Evolutionary conservation across 2,113 vertebrate species (phyloP), one percentile per base, ranked within the genome.

Genomic region (Nematolebias whitei): DNA sequence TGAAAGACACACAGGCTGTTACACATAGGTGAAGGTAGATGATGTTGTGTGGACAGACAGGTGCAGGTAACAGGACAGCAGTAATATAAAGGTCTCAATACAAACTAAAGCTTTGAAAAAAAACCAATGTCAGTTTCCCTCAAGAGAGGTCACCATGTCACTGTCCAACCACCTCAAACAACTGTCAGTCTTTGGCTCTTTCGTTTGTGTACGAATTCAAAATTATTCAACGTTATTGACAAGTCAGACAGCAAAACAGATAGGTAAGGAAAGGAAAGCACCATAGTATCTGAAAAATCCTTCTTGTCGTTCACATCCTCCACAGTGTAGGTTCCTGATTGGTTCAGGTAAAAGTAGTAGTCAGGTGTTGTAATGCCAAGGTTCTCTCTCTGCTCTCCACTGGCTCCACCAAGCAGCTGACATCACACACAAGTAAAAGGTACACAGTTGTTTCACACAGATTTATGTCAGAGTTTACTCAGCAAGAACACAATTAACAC

Each of bases 311-410:
- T 79, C 15, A 94, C 45, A 5, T 93, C 94, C 0, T 95, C 94
- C 76, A 95, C 94, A 0, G 89, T 92, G 84, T 90, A 95, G 14
- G 92, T 91, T 5, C 85, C 91, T 2, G 94, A 93, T 51, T 95
- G 94, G 81, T 95, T 95, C 70, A 95, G 89, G 80, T 95, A 95
- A 60, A 60, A 84, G 64, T 95, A 95, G 66, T 95, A 95, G 57
- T 95, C 93, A 0, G 94, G 88, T 18, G 86, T 84, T 1, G 94
- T 94, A 68, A 95, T 58, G 2, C 94, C 94, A 4, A 95, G 83
- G 78, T 93, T 92, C 78, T 94, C 93, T 47, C 89, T 85, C 75
- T 94, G 92, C 61, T 92, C 92, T 26, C 49, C 23, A 1, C 62
- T 85, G 1, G 91, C 91, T 0, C 93, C 94, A 13, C 70, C 72